A percentile compares a stretch with the other conserved stretches of the same genome.
phyloP scores from a whole-genome alignment of 1,140 invertebrate species.

The Calliphora vicina region DNA sequence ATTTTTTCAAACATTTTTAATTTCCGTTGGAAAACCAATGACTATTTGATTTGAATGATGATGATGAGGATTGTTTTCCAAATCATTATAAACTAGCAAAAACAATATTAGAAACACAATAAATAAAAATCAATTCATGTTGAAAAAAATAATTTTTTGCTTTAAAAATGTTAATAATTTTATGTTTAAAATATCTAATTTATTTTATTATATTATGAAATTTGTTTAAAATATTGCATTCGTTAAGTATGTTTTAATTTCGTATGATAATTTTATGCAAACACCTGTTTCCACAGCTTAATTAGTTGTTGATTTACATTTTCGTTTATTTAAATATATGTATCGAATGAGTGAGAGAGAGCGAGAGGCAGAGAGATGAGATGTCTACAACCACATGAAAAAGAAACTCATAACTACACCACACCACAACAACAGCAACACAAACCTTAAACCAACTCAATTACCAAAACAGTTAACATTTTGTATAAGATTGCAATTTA shows the following conservation, averaged over 20 bases:
- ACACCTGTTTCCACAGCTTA: not conserved
- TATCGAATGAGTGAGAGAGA: no score
- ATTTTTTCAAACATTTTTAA: not conserved
- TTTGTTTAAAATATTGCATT: not conserved
- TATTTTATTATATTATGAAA: not conserved
- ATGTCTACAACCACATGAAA: not conserved
- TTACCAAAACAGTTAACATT: no score
- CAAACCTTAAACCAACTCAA: not conserved
- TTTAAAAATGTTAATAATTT: no score
- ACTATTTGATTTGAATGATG: not conserved
- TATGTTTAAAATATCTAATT: not conserved
- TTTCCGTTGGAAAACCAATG: not conserved
- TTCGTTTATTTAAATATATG: not conserved
- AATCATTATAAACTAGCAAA: no score
- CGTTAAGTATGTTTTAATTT: not conserved
- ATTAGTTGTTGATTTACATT: not conserved
- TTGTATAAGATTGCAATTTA: no score
- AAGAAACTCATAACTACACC: not conserved
- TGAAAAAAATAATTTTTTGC: no score
- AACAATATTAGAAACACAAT: not conserved
- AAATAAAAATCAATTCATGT: not conserved
- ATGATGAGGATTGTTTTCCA: not conserved
- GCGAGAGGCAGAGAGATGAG: no score
- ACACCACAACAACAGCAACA: no score
- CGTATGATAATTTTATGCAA: conserved; percentile 1